These are phyloP conservation scores for Xerus inauris DNA, from an alignment of 2,113 vertebrate genomes.

Conservation along the genomic window DNA sequence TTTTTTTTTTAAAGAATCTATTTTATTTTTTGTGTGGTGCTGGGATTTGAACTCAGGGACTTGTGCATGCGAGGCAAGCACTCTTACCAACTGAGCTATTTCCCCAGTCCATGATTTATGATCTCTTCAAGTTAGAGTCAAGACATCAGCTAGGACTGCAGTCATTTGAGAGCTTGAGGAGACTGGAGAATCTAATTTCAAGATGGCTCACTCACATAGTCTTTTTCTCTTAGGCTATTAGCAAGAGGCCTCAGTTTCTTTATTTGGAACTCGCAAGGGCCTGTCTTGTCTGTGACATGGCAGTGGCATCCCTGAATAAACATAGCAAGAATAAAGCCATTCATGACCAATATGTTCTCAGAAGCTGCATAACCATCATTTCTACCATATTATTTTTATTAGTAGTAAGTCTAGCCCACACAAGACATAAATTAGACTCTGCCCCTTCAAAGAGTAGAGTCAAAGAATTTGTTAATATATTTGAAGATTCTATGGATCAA, in stretches of 20 bases:
- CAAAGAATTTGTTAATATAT: constrained; percentile 39
- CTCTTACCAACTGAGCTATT: too few relatives aligned
- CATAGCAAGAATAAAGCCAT: background rate
- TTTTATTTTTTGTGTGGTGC: too few relatives aligned
- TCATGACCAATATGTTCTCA: background rate
- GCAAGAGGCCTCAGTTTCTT: background rate
- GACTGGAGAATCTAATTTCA: background rate
- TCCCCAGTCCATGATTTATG: too few relatives aligned
- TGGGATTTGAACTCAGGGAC: too few relatives aligned
- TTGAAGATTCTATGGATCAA: background rate
- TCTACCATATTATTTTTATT: background rate
- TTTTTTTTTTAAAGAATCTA: too few relatives aligned
- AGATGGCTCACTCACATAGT: background rate
- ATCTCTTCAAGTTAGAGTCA: background rate
- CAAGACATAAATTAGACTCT: background rate
- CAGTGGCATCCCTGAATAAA: background rate
- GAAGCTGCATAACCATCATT: background rate
- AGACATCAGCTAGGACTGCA: background rate
- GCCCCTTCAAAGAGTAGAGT: background rate
- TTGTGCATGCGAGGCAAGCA: too few relatives aligned
- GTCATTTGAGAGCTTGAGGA: background rate
- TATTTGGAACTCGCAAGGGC: background rate
- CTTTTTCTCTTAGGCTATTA: background rate
- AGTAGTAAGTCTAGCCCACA: background rate
- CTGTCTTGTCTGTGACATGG: background rate